Percentiles rank a stretch among this genome's conserved stretches.
These are phyloP conservation scores for Drosophila monieri DNA, from an alignment of 2,888 invertebrate genomes.

Conservation along the genomic window DNA sequence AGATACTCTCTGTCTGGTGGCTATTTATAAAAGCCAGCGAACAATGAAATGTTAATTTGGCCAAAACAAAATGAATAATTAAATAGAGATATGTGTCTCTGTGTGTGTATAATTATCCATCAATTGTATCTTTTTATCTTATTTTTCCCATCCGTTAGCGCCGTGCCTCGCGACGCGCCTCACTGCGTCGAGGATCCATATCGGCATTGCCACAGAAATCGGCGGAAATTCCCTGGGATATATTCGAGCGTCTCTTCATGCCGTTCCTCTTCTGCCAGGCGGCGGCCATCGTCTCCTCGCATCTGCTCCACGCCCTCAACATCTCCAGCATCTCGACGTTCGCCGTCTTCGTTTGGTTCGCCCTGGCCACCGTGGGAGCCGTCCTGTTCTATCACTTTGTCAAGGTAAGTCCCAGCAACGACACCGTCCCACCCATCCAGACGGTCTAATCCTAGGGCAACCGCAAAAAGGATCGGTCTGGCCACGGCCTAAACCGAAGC, in stretches of 20 bases:
- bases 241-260: slow-evolving; percentile 89
- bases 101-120: slow-evolving; percentile 5
- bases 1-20: slow-evolving; percentile 15
- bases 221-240: slow-evolving; percentile 89
- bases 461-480: slow-evolving; percentile 24
- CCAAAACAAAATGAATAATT: slow-evolving; percentile 23
- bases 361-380: slow-evolving; percentile 89
- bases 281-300: slow-evolving; percentile 90
- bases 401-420: slow-evolving; percentile 86
- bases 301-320: slow-evolving; percentile 88
- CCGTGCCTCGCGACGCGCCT: slow-evolving; percentile 85
- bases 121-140: slow-evolving; percentile 16
- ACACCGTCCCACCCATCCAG: slow-evolving; percentile 49
- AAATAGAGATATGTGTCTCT: slow-evolving; percentile 8
- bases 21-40: slow-evolving; percentile 33
- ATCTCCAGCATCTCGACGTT: slow-evolving; percentile 91
- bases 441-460: slow-evolving; percentile 63
- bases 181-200: slow-evolving; percentile 86
- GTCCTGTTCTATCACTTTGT: slow-evolving; percentile 93
- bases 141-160: slow-evolving; percentile 67
- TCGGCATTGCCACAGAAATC: slow-evolving; percentile 85
- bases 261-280: slow-evolving; percentile 93
- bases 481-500: slow-evolving; percentile 7
- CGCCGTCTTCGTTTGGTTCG: slow-evolving; percentile 91
- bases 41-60: slow-evolving; percentile 11